Evolutionary conservation across 2,888 invertebrate species (phyloP), one percentile per base, ranked within the genome.

Genomic region (Teleogryllus oceanicus): DNA sequence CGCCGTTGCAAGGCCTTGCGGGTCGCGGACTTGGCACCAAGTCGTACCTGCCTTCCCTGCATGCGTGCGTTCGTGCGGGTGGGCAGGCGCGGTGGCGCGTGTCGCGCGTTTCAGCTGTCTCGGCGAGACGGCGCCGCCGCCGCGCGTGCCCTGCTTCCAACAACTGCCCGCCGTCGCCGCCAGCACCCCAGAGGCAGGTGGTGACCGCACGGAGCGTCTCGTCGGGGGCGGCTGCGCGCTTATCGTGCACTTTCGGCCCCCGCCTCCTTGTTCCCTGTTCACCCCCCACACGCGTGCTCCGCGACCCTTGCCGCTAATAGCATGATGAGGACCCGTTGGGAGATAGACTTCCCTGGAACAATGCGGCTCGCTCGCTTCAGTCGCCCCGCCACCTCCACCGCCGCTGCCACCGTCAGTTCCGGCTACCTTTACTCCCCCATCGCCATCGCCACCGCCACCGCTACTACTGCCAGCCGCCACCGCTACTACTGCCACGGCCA

Each of bases 11-110:
- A 37, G 8, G 37, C 8, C 37, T 8, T 5, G 8, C 37, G 8
- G 37, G 37, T 8, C 8, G 37, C 8, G 37, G 8, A 8, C 37
- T 37, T 37, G 37, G 37, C 37, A 37, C 37, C 37, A 37, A 4
- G 37, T 8, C 37, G 37, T 8, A 37, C 8, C 37, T 37, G 37
- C 37, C 37, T 37, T 37, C 4, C 8, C 37, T 37, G 8, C 37
- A 37, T 62, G 62, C 62, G 62, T 62, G 62, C 8, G 13, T n/a
- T 16, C n/a, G 62, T n/a, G 62, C 62, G 62, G 62, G n/a, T n/a
- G 62, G 62, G 62, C 62, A 62, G 62, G n/a, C 62, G 62, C 62
- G 62, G n/a, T n/a, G 62, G 13, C 62, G 62, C 62, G 62, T 62
- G n/a, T 62, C 62, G 16, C 8, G 37, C 37, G 37, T 37, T 37